phyloP scores from a whole-genome alignment of 2,888 invertebrate genomes.

The Amphimallon solstitiale region DNA sequence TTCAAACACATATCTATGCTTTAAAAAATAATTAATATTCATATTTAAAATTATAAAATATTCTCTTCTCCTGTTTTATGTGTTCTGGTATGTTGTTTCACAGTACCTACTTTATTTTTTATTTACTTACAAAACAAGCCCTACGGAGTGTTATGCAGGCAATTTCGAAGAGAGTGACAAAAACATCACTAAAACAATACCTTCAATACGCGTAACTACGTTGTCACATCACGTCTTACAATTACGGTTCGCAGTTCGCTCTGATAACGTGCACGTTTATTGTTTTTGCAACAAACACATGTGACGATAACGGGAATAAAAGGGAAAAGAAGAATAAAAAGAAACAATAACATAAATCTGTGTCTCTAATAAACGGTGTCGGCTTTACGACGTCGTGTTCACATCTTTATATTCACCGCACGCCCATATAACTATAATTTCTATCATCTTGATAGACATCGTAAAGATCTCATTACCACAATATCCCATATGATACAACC shows the following conservation, averaged over 20 bases:
- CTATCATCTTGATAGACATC: constrained; percentile 10
- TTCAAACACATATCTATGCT: no score
- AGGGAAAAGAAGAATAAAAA: background rate
- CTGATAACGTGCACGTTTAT: constrained; percentile 23
- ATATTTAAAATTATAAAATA: no score
- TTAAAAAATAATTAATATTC: no score
- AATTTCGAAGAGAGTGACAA: no score
- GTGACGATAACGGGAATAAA: background rate
- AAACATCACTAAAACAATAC: no score
- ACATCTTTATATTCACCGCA: constrained; percentile 13
- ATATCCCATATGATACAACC: constrained; percentile 5
- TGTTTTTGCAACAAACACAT: constrained; percentile 15
- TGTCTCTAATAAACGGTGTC: constrained; percentile 1
- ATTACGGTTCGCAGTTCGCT: constrained; percentile 8
- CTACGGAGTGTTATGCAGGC: no score
- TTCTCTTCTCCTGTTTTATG: no score
- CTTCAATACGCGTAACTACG: background rate
- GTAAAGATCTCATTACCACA: constrained; percentile 11
- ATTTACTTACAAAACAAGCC: no score
- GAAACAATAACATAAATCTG: constrained; percentile 24
- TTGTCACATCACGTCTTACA: constrained; percentile 11
- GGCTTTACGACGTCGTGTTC: constrained; percentile 24
- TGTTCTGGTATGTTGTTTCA: no score
- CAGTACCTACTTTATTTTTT: no score
- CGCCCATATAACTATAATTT: constrained; percentile 5